Evolutionary conservation across 1,140 invertebrate genomes (phyloP).

Genomic region (Tetramorium parvispinum): DNA sequence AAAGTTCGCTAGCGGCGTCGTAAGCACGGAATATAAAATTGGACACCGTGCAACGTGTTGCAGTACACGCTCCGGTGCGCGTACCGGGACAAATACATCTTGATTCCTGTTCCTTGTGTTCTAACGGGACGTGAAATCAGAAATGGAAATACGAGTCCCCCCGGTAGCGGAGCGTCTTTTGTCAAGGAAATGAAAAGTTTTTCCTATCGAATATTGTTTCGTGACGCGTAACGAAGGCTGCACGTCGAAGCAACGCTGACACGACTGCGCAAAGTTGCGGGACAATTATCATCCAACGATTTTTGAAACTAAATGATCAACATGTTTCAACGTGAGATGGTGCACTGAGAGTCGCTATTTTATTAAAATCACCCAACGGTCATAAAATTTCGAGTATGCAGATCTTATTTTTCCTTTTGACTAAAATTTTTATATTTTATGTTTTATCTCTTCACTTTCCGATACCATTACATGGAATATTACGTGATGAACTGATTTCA

Average conservation of each 20-base stretch:
- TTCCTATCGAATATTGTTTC: slow-evolving; percentile 70
- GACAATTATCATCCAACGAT: neutral
- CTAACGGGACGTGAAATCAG: slow-evolving; percentile 73
- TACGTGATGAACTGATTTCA: neutral
- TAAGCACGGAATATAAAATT: slow-evolving; percentile 71
- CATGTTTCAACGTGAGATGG: neutral
- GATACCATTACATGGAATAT: slow-evolving; percentile 4
- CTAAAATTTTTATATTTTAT: neutral
- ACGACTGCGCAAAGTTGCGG: neutral
- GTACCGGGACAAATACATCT: slow-evolving; percentile 64
- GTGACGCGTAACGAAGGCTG: slow-evolving; percentile 28
- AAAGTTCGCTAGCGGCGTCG: slow-evolving; percentile 60
- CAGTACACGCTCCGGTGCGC: slow-evolving; percentile 18
- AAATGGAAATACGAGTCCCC: slow-evolving; percentile 71
- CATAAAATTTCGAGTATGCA: neutral
- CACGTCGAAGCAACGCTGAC: neutral
- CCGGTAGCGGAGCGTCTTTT: slow-evolving; percentile 61
- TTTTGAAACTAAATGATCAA: slow-evolving; percentile 17
- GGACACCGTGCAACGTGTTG: slow-evolving; percentile 56
- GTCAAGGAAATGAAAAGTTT: slow-evolving; percentile 73
- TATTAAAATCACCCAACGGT: neutral
- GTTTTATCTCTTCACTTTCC: neutral
- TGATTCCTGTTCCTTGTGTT: slow-evolving; percentile 70
- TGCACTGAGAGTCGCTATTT: neutral
- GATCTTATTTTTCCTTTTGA: neutral